Conservation (phyloP, 1,140 invertebrate species). For the Caerostris darwini region DNA sequence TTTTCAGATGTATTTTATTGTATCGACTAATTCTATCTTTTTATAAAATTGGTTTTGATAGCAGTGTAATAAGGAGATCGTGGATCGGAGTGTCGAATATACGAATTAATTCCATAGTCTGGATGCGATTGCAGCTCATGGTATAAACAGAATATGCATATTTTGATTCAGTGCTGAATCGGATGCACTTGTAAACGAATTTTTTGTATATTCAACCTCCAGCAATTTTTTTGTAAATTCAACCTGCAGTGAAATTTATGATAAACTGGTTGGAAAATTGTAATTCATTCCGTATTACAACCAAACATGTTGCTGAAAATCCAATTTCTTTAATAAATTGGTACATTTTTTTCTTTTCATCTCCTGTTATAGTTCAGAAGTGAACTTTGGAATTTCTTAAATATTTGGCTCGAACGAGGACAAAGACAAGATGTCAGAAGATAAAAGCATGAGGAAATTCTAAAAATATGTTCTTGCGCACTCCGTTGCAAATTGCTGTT, state of each 20-base stretch:
- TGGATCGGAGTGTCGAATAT: too few relatives aligned
- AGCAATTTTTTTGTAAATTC: too few relatives aligned
- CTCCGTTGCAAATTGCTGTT: slow-evolving; percentile 14
- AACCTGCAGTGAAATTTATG: neutral
- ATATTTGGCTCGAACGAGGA: neutral
- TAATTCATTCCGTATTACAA: neutral
- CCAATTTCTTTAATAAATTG: neutral
- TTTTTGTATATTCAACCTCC: too few relatives aligned
- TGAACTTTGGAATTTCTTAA: neutral
- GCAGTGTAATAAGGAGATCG: too few relatives aligned
- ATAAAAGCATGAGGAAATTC: neutral
- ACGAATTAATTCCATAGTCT: too few relatives aligned
- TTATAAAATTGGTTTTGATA: too few relatives aligned
- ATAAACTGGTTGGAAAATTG: neutral
- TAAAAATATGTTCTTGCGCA: slow-evolving; percentile 28
- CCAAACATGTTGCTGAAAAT: neutral
- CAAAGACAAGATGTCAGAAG: slow-evolving; percentile 5
- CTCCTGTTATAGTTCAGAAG: neutral
- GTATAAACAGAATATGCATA: too few relatives aligned
- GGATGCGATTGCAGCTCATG: too few relatives aligned
- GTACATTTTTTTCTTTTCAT: neutral
- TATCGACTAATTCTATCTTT: too few relatives aligned
- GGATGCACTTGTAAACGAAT: too few relatives aligned
- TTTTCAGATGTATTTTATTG: too few relatives aligned
- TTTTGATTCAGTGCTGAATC: too few relatives aligned